A percentile compares a stretch with the other conserved stretches of the same genome.
Conservation (phyloP, 2,113 vertebrate genomes). For the Ahaetulla prasina region DNA sequence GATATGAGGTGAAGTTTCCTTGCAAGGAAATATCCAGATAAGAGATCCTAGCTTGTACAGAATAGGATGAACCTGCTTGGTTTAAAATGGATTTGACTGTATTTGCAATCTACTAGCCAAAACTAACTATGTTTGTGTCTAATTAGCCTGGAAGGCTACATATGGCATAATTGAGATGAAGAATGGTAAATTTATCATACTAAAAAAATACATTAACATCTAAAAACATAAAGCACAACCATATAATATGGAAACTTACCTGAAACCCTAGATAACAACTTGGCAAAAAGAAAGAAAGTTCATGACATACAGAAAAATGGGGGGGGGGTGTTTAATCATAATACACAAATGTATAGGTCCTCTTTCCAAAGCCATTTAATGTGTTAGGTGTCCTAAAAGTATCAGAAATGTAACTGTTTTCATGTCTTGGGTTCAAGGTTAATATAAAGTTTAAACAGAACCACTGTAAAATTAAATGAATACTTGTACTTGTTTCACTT, state of each 20-base stretch:
- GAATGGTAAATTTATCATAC: neutral
- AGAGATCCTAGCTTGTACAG: neutral
- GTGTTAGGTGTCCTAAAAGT: neutral
- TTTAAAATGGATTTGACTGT: neutral
- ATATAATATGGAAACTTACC: neutral
- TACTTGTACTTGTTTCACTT: neutral
- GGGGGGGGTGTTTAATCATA: neutral
- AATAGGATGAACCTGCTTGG: neutral
- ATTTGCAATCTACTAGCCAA: neutral
- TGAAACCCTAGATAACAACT: neutral
- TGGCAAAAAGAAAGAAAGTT: neutral
- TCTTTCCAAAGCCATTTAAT: neutral
- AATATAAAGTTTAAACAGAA: neutral
- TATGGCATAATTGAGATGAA: neutral
- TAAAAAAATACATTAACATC: neutral
- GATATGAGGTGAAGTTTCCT: neutral
- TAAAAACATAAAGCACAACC: neutral
- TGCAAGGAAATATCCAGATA: neutral
- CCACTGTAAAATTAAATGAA: neutral
- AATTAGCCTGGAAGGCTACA: neutral
- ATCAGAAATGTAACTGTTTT: neutral
- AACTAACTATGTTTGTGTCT: neutral
- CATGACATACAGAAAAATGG: neutral
- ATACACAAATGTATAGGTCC: neutral
- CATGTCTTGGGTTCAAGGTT: neutral